Base-by-base conservation (phyloP, 2,797 vertebrate genomes). In the Leucoraja ocellata region DNA sequence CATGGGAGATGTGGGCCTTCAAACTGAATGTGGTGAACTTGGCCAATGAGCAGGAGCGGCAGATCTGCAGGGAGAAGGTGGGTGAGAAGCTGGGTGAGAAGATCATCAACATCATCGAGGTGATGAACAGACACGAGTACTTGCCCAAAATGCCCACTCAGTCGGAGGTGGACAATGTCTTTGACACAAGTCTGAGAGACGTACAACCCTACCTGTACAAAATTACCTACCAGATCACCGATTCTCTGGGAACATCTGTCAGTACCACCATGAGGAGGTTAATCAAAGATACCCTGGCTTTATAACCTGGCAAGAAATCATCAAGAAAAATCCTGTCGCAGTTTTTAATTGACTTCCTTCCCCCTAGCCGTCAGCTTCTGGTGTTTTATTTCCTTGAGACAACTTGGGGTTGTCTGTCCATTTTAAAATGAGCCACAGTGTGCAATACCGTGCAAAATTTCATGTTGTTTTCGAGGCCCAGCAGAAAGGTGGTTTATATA, bases 101-200 rank as follows among this genome's bases (percentile, higher is more conserved):
- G 96, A 97, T 99, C 94, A 98, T 99, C 96, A 99, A 99, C 94
- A 98, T 99, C 0, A 98, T 99, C 9, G 99, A 99, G 95, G 99
- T 99, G 94, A 99, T 99, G 95, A 99, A 98, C 95, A 97, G 98
- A 79, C 98, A 99, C 0, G 99, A 99, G 93, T 99, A 99, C 95
- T 96, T 99, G 94, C 99, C 99, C 94, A 99, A 99, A 96, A 99
- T 99, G 99, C 99, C 99, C 95, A 99, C 98, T 0, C 98, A 99
- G 95, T 99, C 98, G 0, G 99, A 99, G 94, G 98, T 99, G 96
- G 98, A 99, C 97, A 99, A 99, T 2, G 99, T 99, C 86, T 99
- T 99, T 0, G 98, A 99, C 96, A 99, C 98, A 0, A 97, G 98
- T 94, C 96, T 99, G 93, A 98, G 98, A 95, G 99, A 99, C 11